Base-by-base conservation (phyloP, 2,113 vertebrate species). In the Thomomys bottae region DNA sequence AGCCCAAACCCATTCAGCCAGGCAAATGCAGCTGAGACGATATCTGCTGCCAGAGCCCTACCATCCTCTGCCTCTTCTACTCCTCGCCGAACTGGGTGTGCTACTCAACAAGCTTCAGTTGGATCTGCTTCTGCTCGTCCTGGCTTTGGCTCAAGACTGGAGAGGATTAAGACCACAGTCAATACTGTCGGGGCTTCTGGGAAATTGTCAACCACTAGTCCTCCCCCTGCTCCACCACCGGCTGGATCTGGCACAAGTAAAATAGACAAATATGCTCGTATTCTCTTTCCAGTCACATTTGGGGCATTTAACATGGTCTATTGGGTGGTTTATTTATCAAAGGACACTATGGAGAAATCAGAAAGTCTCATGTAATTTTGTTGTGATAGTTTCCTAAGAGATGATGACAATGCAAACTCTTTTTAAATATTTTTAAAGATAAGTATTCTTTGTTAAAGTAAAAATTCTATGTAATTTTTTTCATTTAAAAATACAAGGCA, bases 221-320 rank as follows among this genome's bases (percentile, higher is more conserved):
- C 97, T 78, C 92, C 97, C 93, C 71, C 98, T 97, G 96, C 96
- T 89, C 98, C 99, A 84, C 98, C 96, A 0, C 95, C 97, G 63
- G 96, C 98, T 75, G 96, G 97, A 64, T 98, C 98, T 81, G 99
- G 99, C 93, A 99, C 99, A 94, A 99, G 99, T 97, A 99, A 99
- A 98, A 99, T 99, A 97, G 99, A 99, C 98, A 99, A 99, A 97
- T 99, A 99, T 57, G 99, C 99, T 91, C 98, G 99, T 83, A 99
- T 99, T 98, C 98, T 99, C 93, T 99, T 99, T 96, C 99, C 99
- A 73, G 98, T 99, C 95, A 99, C 99, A 82, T 99, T 99, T 7
- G 99, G 99, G 93, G 99, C 98, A 88, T 99, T 99, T 97, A 99
- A 99, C 96, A 99, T 99, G 99, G 99, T 99, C 89, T 99, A 99